Percentiles rank a stretch among this genome's conserved stretches.
These are phyloP conservation scores for Ictalurus punctatus DNA, from an alignment of 2,113 vertebrate species.

Conservation along the genomic window DNA sequence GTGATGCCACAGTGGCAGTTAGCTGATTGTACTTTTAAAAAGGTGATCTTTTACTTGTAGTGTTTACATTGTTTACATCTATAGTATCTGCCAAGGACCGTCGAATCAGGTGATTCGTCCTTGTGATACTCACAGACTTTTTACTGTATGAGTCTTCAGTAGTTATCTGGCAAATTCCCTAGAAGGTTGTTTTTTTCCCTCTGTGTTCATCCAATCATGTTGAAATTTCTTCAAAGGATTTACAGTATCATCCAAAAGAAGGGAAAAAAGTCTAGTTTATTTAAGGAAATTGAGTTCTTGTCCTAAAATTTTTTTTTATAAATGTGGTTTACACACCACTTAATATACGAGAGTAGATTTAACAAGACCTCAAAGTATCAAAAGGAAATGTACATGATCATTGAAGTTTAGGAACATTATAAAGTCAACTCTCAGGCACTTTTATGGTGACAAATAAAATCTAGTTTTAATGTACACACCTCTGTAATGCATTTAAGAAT, in stretches of 20 bases:
- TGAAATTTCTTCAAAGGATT: neutral
- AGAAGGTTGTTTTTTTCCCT: neutral
- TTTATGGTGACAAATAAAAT: neutral
- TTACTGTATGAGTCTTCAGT: neutral
- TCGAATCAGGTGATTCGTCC: conserved; percentile 24
- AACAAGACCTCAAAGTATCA: neutral
- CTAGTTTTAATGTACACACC: neutral
- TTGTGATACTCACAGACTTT: neutral
- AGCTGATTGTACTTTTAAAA: conserved; percentile 45
- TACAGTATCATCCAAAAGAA: neutral
- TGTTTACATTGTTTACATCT: conserved; percentile 11
- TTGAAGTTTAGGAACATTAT: neutral
- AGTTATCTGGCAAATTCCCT: neutral
- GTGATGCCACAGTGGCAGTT: conserved; percentile 16
- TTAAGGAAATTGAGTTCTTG: neutral
- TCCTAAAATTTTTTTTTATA: neutral
- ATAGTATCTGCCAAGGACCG: conserved; percentile 18
- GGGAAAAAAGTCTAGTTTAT: neutral
- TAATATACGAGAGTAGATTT: neutral
- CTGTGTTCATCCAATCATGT: neutral
- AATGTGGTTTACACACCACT: neutral
- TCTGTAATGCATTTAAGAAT: neutral
- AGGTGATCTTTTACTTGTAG: conserved; percentile 1
- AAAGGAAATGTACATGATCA: neutral
- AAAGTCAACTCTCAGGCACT: neutral